Percentiles rank a stretch among this genome's conserved stretches.
phyloP scores from a whole-genome alignment of 2,888 invertebrate species.

The Polydrusus tereticollis region DNA sequence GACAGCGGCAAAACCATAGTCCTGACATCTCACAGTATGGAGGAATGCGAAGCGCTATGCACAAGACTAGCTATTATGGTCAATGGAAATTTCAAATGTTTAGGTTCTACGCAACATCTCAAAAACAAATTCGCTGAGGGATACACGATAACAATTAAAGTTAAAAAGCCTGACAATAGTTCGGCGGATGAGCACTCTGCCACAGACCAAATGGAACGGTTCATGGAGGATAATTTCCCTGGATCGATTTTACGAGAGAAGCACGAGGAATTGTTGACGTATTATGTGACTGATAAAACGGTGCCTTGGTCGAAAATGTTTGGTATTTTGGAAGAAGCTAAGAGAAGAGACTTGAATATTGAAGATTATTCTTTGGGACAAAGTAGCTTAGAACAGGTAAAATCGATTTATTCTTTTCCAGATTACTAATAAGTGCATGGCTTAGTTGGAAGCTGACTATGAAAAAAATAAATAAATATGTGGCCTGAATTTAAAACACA shows the following conservation, averaged over 20 bases:
- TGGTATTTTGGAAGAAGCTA: constrained; percentile 77
- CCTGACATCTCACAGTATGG: constrained; percentile 89
- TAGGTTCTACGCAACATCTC: constrained; percentile 85
- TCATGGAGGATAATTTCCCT: constrained; percentile 60
- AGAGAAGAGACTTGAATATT: constrained; percentile 66
- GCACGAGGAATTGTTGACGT: constrained; percentile 80
- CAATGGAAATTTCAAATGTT: constrained; percentile 84
- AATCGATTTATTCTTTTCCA: background rate
- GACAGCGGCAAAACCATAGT: constrained; percentile 82
- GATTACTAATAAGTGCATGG: background rate
- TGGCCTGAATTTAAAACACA: no score
- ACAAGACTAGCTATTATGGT: constrained; percentile 88
- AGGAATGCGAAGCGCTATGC: constrained; percentile 88
- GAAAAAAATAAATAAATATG: no score
- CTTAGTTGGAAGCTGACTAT: no score
- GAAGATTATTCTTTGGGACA: constrained; percentile 89
- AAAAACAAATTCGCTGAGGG: constrained; percentile 84
- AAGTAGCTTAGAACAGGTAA: constrained; percentile 82
- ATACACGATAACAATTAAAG: constrained; percentile 65
- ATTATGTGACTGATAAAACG: constrained; percentile 73
- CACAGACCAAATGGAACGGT: constrained; percentile 56
- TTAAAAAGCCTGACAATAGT: constrained; percentile 59
- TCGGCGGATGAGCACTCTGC: constrained; percentile 40
- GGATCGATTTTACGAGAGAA: constrained; percentile 72
- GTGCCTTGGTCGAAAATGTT: constrained; percentile 83